phyloP scores from a whole-genome alignment of 1,140 invertebrate species.

The Drosophila azteca region DNA sequence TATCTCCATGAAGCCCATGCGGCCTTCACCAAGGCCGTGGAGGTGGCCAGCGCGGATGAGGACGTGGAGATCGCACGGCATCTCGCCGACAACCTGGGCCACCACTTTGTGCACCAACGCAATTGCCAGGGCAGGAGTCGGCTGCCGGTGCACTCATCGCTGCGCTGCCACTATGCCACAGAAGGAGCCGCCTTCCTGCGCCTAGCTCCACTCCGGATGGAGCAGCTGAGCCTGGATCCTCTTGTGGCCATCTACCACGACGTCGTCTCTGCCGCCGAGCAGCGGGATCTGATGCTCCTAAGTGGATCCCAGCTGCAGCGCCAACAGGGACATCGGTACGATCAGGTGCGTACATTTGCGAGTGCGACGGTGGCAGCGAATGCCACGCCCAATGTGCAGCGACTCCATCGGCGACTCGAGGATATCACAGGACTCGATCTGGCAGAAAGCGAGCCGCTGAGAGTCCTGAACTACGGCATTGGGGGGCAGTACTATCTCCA shows the following conservation, averaged over 20 bases:
- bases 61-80: background rate
- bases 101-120: slow-evolving; percentile 13
- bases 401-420: slow-evolving; percentile 85
- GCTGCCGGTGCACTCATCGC: slow-evolving; percentile 51
- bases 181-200: slow-evolving; percentile 89
- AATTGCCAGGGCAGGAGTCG: slow-evolving; percentile 26
- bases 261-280: slow-evolving; percentile 94
- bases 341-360: slow-evolving; percentile 80
- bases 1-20: background rate
- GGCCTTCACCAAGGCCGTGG: background rate
- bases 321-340: slow-evolving; percentile 89
- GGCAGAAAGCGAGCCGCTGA: slow-evolving; percentile 85
- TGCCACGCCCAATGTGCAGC: slow-evolving; percentile 85
- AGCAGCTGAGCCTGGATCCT: slow-evolving; percentile 93
- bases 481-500: slow-evolving; percentile 89
- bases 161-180: slow-evolving; percentile 91
- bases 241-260: slow-evolving; percentile 94
- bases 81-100: slow-evolving; percentile 3
- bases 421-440: slow-evolving; percentile 88
- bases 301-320: slow-evolving; percentile 93
- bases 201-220: slow-evolving; percentile 94
- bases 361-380: slow-evolving; percentile 89
- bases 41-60: slow-evolving; percentile 2
- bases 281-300: slow-evolving; percentile 91
- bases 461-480: slow-evolving; percentile 88